phyloP scores from a whole-genome alignment of 1,140 invertebrate species.

The Dendroctonus ponderosae region DNA sequence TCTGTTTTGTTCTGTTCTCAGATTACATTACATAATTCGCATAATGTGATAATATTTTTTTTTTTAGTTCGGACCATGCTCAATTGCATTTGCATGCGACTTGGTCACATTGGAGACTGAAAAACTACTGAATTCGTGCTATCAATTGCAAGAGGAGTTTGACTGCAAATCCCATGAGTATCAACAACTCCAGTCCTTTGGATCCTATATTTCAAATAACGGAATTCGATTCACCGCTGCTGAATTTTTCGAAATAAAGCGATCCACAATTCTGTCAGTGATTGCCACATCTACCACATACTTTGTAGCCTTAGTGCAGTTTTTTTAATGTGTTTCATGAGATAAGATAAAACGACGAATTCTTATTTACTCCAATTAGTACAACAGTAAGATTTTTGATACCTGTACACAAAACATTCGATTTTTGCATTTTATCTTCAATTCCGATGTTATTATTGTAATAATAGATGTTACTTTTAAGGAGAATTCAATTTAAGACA shows the following conservation, averaged over 20 bases:
- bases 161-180: background rate
- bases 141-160: background rate
- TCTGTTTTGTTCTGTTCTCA: too few species aligned
- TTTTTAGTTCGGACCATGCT: slow-evolving; percentile 3
- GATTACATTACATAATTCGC: too few species aligned
- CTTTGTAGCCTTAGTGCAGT: slow-evolving; percentile 10
- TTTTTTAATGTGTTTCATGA: slow-evolving; percentile 3
- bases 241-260: slow-evolving; percentile 2
- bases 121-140: background rate
- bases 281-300: background rate
- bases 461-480: too few species aligned
- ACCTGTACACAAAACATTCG: too few species aligned
- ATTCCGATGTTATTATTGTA: too few species aligned
- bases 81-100: slow-evolving; percentile 3
- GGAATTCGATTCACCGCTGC: slow-evolving; percentile 3
- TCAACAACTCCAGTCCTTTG: background rate
- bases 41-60: background rate
- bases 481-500: too few species aligned
- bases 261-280: background rate
- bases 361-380: too few species aligned
- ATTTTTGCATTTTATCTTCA: too few species aligned
- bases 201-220: background rate
- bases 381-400: too few species aligned
- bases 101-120: background rate
- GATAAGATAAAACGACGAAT: too few species aligned